Conservation (phyloP, 2,888 invertebrate species). For the Neelides folsomi region DNA sequence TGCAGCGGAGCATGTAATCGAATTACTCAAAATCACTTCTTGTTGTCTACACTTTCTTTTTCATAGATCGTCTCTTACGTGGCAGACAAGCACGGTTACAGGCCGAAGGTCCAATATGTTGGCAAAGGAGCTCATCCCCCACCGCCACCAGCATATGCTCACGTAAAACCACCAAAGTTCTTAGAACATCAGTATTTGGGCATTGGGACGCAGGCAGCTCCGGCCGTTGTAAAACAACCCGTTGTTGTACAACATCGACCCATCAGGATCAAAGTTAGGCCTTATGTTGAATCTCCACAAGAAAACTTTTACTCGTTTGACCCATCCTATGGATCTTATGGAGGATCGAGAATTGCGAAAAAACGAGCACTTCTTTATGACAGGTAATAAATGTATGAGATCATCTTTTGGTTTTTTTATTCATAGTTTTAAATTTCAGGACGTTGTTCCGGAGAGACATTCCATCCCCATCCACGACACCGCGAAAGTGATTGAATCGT, state of each 20-base stretch:
- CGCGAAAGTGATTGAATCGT: neutral
- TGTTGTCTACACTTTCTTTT: slow-evolving; percentile 5
- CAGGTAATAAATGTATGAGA: neutral
- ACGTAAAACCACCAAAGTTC: slow-evolving; percentile 24
- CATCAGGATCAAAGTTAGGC: slow-evolving; percentile 16
- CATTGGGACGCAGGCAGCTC: slow-evolving; percentile 4
- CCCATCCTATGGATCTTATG: slow-evolving; percentile 3
- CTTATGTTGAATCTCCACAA: slow-evolving; percentile 3
- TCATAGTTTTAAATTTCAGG: neutral
- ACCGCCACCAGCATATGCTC: slow-evolving; percentile 29
- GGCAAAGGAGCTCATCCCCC: slow-evolving; percentile 31
- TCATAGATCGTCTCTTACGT: slow-evolving; percentile 30
- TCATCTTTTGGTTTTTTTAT: too few relatives aligned
- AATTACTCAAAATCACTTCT: slow-evolving; percentile 1
- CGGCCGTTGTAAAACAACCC: slow-evolving; percentile 4
- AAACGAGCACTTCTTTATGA: slow-evolving; percentile 27
- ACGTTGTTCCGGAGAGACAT: slow-evolving; percentile 27
- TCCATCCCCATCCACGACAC: slow-evolving; percentile 5
- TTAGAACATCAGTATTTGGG: slow-evolving; percentile 6
- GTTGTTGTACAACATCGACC: neutral
- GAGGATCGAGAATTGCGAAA: slow-evolving; percentile 16
- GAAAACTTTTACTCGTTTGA: neutral
- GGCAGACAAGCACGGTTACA: slow-evolving; percentile 28
- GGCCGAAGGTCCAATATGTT: slow-evolving; percentile 31
- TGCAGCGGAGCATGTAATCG: too few relatives aligned